Evolutionary conservation across 2,888 invertebrate genomes (phyloP), one percentile per base, ranked within the genome.

Genomic region (Cataglyphis cursor): DNA sequence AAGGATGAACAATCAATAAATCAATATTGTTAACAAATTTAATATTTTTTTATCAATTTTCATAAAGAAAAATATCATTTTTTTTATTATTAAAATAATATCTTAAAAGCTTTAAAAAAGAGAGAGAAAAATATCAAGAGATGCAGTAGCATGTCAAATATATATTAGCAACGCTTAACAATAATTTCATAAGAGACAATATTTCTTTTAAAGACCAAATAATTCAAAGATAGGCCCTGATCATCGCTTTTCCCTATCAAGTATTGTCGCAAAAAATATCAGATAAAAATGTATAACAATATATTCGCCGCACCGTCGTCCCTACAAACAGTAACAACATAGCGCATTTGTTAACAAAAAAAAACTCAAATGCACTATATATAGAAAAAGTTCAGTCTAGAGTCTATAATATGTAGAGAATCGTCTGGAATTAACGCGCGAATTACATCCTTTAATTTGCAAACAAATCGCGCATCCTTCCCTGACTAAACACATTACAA

Each of bases 271-370:
- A 88, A 81, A 88, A 81, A 31, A 18, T 81, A 82, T 81, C 83
- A 59, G 57, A 54, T 87, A 87, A 31, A 81, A 75, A 84, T 76
- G 59, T 82, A 73, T 87, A 87, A 85, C 73, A 86, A 84, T 73
- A 81, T 80, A 59, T 54, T 59, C 64, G 66, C 51, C 35, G 51
- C 51, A 75, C 59, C 44, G 65, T 66, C 44, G 65, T n/a, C 15
- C 35, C 21, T 74, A 82, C 61, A 88, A 83, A 88, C 84, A 86
- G 75, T 88, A 89, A 88, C 84, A 90, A 87, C 88, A 89, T 86
- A 89, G 90, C 84, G 81, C 88, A 88, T 72, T 87, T 89, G 72
- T 89, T 28, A 83, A 87, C 86, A 82, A 82, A 89, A 59, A 59
- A 88, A 84, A 85, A 81, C 75, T 59, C 70, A 81, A 85, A 88